phyloP scores from a whole-genome alignment of 2,113 vertebrate species.

The Leucosticte australis region DNA sequence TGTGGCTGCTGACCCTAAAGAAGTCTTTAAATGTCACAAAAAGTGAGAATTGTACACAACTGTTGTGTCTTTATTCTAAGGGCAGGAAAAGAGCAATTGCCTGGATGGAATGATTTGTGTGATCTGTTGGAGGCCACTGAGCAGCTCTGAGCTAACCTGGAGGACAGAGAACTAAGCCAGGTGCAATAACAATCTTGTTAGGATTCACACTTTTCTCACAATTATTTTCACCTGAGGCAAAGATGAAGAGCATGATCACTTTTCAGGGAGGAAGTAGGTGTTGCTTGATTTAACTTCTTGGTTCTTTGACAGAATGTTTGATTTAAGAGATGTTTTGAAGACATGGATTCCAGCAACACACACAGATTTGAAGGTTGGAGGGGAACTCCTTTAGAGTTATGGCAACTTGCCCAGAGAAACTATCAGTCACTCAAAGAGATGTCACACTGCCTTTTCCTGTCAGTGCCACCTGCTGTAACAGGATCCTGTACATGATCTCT shows the following conservation, averaged over 20 bases:
- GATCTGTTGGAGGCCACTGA: conserved; percentile 11
- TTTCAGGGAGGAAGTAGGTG: background rate
- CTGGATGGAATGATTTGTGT: conserved; percentile 19
- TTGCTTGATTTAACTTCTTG: background rate
- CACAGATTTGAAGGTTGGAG: background rate
- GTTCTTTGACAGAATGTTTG: background rate
- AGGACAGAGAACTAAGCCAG: conserved; percentile 29
- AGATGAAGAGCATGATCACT: background rate
- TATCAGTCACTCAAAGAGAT: background rate
- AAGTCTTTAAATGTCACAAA: background rate
- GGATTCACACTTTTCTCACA: background rate
- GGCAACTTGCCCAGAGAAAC: background rate
- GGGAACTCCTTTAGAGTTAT: background rate
- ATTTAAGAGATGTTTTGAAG: background rate
- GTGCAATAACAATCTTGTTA: background rate
- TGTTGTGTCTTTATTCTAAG: background rate
- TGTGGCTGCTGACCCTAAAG: background rate
- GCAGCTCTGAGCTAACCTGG: conserved; percentile 44
- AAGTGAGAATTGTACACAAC: background rate
- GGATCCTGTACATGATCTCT: background rate
- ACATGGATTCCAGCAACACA: background rate
- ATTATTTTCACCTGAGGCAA: background rate
- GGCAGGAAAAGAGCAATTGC: background rate
- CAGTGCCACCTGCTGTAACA: background rate
- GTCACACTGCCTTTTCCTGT: background rate